Base-by-base conservation (phyloP, 2,888 invertebrate genomes). In the Drosophila prolongata region DNA sequence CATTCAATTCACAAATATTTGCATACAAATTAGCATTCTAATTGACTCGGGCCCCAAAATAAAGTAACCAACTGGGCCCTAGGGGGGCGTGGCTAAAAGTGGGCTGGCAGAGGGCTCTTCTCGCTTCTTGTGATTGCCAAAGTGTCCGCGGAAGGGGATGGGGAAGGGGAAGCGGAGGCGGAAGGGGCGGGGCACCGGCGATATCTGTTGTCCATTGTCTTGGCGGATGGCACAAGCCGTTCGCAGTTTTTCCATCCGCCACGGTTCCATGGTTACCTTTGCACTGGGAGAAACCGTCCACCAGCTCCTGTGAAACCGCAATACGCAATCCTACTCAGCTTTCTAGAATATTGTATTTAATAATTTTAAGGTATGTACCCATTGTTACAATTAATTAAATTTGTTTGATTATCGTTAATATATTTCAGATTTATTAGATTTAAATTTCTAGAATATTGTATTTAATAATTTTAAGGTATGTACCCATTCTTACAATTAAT, bases 11-110 rank as follows among this genome's bases (percentile, higher is more conserved):
- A 68, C 88, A 86, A 77, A 84, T 84, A 85, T 85, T 85, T 85
- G 89, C 84, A 85, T 85, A 87, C 77, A 89, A 85, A 85, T 85
- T 87, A 85, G 89, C 79, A 85, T 89, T 89, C 81, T 84, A 87
- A 87, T 87, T 89, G 89, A 80, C 87, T 89, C 57, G 75, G 46
- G 54, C 83, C 76, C 62, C 58, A 67, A 79, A 88, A 75, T 86
- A 80, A 79, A 83, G 59, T 87, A 75, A 77, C 66, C 77, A 71
- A 44, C 68, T 37, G 27, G 50, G 58, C 46, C 34, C 16, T 1
- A 54, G 38, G 54, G 40, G 46, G 60, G 43, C 56, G 44, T 58
- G 43, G 46, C 27, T n/a, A 11, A 24, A 30, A 30, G 6, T 30
- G 30, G 30, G 13, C 6, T 1, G 43, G 43, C 19, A 2, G 24